A percentile compares a stretch with the other conserved stretches of the same genome.
phyloP scores from a whole-genome alignment of 2,797 vertebrate genomes.

The Spinibarbus caldwelli region DNA sequence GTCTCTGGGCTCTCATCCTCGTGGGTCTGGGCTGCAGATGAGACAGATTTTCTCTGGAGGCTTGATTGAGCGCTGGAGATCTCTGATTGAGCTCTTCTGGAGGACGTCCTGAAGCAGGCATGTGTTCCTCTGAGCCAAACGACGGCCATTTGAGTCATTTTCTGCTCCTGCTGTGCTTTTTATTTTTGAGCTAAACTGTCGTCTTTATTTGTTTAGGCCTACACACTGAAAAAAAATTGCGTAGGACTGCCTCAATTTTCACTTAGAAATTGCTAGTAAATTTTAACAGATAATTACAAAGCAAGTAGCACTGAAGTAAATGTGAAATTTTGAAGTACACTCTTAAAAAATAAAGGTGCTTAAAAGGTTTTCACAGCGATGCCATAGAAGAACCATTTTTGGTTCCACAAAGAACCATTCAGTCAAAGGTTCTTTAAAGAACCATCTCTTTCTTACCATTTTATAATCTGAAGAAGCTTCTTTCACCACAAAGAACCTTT shows the following conservation, averaged over 20 bases:
- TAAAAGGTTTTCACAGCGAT: too few species aligned
- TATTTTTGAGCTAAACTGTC: constrained; percentile 25
- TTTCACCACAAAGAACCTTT: too few species aligned
- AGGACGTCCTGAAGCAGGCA: too few species aligned
- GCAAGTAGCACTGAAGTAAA: neutral
- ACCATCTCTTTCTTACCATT: too few species aligned
- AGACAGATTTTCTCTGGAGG: constrained; percentile 62
- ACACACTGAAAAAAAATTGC: neutral
- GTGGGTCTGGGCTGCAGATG: constrained; percentile 52
- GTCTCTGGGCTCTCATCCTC: constrained; percentile 56
- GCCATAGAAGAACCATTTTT: too few species aligned
- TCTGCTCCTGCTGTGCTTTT: constrained; percentile 11
- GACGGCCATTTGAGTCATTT: neutral
- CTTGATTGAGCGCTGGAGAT: too few species aligned
- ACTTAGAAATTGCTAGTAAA: neutral
- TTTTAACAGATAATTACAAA: neutral
- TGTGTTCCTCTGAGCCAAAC: too few species aligned
- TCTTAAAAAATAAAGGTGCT: too few species aligned
- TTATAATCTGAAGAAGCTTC: too few species aligned
- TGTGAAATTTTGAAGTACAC: neutral
- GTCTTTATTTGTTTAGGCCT: neutral
- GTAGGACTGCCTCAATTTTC: neutral
- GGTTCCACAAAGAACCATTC: too few species aligned
- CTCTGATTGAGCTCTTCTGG: constrained; percentile 48
- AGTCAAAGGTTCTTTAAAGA: too few species aligned